These are phyloP conservation scores for Casuarius casuarius DNA, from an alignment of 2,113 vertebrate genomes.

Conservation along the genomic window DNA sequence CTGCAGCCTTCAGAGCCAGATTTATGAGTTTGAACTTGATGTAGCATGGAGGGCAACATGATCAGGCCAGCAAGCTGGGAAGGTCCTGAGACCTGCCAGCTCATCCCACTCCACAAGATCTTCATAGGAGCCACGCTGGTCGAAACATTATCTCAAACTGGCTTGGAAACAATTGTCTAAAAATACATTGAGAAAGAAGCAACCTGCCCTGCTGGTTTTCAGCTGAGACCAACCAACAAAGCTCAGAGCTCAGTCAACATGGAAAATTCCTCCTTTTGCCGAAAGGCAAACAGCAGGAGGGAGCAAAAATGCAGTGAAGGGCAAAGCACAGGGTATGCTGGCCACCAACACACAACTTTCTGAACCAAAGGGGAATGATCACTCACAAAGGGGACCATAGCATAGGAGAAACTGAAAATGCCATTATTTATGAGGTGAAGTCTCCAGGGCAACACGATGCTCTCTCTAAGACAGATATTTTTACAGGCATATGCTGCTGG, in stretches of 20 bases:
- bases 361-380: background rate
- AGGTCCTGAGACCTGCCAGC: background rate
- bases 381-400: background rate
- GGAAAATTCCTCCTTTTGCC: background rate
- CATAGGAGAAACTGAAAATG: background rate
- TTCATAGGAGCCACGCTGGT: background rate
- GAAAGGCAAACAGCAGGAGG: background rate
- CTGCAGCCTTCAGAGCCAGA: background rate
- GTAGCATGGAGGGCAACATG: background rate
- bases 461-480: background rate
- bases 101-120: background rate
- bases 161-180: background rate
- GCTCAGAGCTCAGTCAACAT: background rate
- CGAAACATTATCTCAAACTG: background rate
- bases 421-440: background rate
- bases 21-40: background rate
- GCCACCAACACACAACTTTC: rapidly evolving
- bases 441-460: rapidly evolving
- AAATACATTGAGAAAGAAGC: conserved; percentile 8
- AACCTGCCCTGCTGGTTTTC: background rate
- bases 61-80: background rate
- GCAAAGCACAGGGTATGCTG: background rate
- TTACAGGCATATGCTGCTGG: background rate
- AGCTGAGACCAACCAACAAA: rapidly evolving
- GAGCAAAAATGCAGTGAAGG: background rate